These are phyloP conservation scores for Zhengitettix transpicula DNA, from an alignment of 2,888 invertebrate species.

Conservation along the genomic window DNA sequence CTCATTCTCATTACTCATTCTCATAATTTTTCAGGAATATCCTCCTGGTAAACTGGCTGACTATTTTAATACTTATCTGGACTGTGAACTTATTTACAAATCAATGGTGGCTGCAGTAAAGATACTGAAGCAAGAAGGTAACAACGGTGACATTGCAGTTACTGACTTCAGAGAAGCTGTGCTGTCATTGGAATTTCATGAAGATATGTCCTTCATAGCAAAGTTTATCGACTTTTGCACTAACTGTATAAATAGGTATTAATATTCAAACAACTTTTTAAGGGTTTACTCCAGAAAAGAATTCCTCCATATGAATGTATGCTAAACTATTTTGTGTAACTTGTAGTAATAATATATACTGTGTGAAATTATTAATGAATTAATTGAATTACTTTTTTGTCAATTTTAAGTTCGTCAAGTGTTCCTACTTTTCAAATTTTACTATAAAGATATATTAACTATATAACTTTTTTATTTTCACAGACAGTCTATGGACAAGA, in stretches of 20 bases:
- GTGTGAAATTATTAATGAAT: no score
- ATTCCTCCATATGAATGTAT: no score
- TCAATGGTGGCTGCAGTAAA: conserved; percentile 14
- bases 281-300: no score
- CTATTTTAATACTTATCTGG: neutral
- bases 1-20: no score
- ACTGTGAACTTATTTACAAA: neutral
- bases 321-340: no score
- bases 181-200: neutral
- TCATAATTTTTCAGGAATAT: no score
- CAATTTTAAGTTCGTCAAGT: neutral
- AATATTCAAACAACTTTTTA: no score
- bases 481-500: neutral
- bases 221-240: no score
- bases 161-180: neutral
- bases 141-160: conserved; percentile 3
- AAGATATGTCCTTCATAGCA: neutral
- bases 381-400: no score
- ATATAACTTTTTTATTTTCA: neutral
- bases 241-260: no score
- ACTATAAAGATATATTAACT: neutral
- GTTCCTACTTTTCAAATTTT: neutral
- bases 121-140: neutral
- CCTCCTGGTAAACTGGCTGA: no score
- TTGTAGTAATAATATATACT: no score